Base-by-base conservation (phyloP, 2,888 invertebrate species). In the Tenthredo livida region DNA sequence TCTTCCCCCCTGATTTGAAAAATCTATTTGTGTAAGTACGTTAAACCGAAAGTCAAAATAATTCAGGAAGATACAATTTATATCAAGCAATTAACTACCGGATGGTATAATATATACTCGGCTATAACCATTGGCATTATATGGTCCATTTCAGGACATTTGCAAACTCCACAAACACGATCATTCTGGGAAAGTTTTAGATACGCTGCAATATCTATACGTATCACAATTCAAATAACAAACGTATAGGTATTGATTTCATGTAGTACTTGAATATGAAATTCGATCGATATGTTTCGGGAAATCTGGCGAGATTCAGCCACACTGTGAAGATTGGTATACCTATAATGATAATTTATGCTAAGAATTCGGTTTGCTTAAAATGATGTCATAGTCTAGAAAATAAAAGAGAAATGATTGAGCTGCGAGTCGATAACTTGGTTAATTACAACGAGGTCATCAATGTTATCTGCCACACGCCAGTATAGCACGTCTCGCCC, bases 381-480 rank as follows among this genome's bases (percentile, higher is more conserved):
- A n/a, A 17, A 50, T 50, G 50, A 50, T 50, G 17, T 50, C 5
- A 50, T n/a, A n/a, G n/a, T 0, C 6, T n/a, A 17, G 1, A 7
- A n/a, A 54, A n/a, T 0, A n/a, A n/a, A 54, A 54, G 5, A 54
- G 5, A 50, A 50, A 50, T 6, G 50, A 50, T 17, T 50, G n/a
- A 54, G 54, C n/a, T n/a, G n/a, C n/a, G n/a, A 54, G 54, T n/a
- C 7, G 54, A 54, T 54, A n/a, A 54, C n/a, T 54, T n/a, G n/a
- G n/a, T n/a, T n/a, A 54, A 54, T 54, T 54, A 54, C n/a, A n/a
- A 54, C n/a, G 54, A 54, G 54, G n/a, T 54, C 54, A n/a, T 54
- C n/a, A 54, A 54, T n/a, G 54, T 54, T 54, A 54, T 54, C 54
- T 54, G n/a, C 54, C 7, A 54, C 7, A 47, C 15, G 47, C 47